These are phyloP conservation scores for Chelon auratus DNA, from an alignment of 2,797 vertebrate species.

Conservation along the genomic window DNA sequence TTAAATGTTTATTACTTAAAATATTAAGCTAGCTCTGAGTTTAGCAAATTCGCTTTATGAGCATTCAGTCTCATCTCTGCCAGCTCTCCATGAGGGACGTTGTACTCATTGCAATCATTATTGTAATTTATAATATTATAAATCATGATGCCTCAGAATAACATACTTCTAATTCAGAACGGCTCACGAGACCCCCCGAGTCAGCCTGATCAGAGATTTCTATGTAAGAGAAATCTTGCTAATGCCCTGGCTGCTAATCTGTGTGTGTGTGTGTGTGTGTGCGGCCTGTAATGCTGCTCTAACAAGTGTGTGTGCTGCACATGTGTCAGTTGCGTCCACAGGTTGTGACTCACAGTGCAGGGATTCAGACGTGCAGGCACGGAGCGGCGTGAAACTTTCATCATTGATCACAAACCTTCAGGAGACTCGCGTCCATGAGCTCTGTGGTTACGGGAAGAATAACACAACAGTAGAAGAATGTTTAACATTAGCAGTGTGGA, in stretches of 20 bases:
- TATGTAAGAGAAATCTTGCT: constrained; percentile 25
- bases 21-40: too few species aligned
- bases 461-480: background rate
- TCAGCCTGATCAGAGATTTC: constrained; percentile 39
- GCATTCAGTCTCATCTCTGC: too few species aligned
- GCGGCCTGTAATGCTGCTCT: constrained; percentile 38
- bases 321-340: background rate
- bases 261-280: constrained; percentile 33
- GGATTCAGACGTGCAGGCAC: constrained; percentile 50
- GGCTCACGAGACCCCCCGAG: constrained; percentile 12
- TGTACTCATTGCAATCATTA: background rate
- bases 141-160: background rate
- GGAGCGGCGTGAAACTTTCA: constrained; percentile 44
- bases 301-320: constrained; percentile 27
- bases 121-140: background rate
- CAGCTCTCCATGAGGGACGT: too few species aligned
- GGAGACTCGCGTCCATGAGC: constrained; percentile 24
- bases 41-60: too few species aligned
- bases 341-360: constrained; percentile 70
- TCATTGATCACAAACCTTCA: constrained; percentile 8
- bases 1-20: too few species aligned
- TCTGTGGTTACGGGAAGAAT: constrained; percentile 5
- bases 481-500: background rate
- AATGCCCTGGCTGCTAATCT: constrained; percentile 65
- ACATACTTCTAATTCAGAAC: background rate